Conservation (phyloP, 2,113 vertebrate genomes). For the Xiphorhynchus elegans region DNA sequence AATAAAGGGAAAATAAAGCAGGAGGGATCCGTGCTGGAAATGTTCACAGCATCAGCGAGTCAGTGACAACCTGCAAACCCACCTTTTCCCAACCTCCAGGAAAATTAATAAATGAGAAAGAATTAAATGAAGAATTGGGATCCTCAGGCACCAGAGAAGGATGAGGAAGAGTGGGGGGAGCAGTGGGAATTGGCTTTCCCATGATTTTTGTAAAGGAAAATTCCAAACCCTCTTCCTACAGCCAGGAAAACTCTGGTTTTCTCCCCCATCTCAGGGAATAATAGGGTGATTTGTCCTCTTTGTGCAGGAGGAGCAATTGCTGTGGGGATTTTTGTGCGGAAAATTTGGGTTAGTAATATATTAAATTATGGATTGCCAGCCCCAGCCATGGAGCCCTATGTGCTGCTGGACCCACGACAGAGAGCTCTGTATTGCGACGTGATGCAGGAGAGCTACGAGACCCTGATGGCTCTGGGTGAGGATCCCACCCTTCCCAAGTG, state of each 20-base stretch:
- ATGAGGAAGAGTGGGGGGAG: neutral
- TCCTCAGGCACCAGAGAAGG: neutral
- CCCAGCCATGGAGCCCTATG: neutral
- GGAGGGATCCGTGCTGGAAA: neutral
- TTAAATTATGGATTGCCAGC: too few relatives aligned
- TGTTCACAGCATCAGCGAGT: neutral
- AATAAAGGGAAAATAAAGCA: neutral
- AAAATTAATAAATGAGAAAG: neutral
- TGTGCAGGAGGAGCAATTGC: neutral
- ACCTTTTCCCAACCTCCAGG: neutral
- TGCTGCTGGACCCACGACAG: neutral
- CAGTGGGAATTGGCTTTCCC: neutral
- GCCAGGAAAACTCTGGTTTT: neutral
- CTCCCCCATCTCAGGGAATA: neutral
- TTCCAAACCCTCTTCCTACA: neutral
- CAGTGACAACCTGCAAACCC: neutral
- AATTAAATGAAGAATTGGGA: neutral
- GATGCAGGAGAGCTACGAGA: slow-evolving; percentile 31
- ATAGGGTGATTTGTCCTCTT: neutral
- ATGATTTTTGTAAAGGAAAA: neutral
- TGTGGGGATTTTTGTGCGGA: neutral
- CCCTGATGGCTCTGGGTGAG: slow-evolving; percentile 3
- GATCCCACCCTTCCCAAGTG: neutral
- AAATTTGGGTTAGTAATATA: neutral
- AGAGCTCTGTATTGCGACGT: neutral